Conservation (phyloP, 2,113 vertebrate species). For the Carassius carassius region DNA sequence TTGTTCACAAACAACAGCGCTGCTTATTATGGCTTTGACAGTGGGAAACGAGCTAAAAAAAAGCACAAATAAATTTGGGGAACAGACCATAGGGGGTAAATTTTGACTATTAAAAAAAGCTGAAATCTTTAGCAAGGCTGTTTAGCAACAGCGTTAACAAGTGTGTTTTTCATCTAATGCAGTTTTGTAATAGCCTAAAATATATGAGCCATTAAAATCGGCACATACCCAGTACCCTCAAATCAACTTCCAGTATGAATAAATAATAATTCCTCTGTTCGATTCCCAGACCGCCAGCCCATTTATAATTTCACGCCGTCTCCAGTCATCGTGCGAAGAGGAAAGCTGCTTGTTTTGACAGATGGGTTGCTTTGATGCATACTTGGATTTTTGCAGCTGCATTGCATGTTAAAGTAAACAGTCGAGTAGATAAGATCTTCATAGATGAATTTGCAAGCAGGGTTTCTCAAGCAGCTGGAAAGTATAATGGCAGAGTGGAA, state of each 20-base stretch:
- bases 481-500: conserved; percentile 52
- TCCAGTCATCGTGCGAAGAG: conserved; percentile 31
- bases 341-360: conserved; percentile 58
- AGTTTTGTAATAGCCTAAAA: not conserved
- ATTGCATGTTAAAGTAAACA: conserved; percentile 59
- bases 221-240: not conserved
- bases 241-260: conserved; percentile 10
- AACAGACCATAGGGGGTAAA: conserved; percentile 9
- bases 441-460: conserved; percentile 52
- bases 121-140: not conserved
- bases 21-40: conserved; percentile 34
- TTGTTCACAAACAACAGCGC: conserved; percentile 32
- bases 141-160: conserved; percentile 3
- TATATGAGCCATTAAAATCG: not conserved
- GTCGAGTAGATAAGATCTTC: conserved; percentile 61
- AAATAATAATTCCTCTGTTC: not conserved
- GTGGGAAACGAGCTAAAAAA: conserved; percentile 31
- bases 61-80: conserved; percentile 23
- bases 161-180: not conserved
- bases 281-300: conserved; percentile 21
- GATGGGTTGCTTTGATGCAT: conserved; percentile 51
- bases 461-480: conserved; percentile 46
- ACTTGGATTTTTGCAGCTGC: conserved; percentile 61
- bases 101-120: conserved; percentile 9
- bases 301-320: conserved; percentile 33